A percentile compares a stretch with the other conserved stretches of the same genome.
Evolutionary conservation across 2,888 invertebrate species (phyloP).

Genomic region (Onthophagus sagittarius): DNA sequence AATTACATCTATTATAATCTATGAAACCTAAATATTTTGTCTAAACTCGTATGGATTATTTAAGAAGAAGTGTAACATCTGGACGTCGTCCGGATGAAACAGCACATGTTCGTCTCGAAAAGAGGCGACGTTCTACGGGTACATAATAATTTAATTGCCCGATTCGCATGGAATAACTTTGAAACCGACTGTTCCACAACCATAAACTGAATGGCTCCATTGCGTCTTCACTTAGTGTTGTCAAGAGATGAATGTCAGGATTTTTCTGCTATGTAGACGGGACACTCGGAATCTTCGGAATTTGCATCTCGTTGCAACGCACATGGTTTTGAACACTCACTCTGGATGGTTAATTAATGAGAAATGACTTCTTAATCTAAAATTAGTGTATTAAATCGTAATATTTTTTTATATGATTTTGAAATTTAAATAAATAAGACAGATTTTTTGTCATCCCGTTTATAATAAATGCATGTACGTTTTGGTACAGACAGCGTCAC

Average conservation of each 20-base stretch:
- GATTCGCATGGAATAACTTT: constrained; percentile 12
- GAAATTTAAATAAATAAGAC: neutral
- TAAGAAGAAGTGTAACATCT: neutral
- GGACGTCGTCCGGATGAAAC: neutral
- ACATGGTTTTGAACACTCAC: neutral
- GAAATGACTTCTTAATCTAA: neutral
- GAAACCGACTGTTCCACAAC: neutral
- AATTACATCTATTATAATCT: too few species aligned
- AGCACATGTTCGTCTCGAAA: neutral
- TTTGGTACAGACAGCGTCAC: constrained; percentile 8
- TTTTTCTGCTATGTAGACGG: neutral
- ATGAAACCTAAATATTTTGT: neutral
- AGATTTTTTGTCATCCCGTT: neutral
- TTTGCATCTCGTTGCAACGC: neutral
- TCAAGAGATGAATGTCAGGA: neutral
- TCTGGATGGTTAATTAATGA: neutral
- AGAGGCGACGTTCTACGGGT: neutral
- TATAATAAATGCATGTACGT: constrained; percentile 2
- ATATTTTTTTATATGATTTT: too few species aligned
- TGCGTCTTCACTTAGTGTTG: neutral
- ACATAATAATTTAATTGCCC: constrained; percentile 20
- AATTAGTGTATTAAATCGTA: neutral
- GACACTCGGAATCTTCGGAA: neutral
- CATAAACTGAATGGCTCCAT: neutral
- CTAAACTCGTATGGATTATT: neutral